A percentile compares a stretch with the other conserved stretches of the same genome.
Conservation (phyloP, 2,113 vertebrate genomes). For the Todiramphus saurophagus region DNA sequence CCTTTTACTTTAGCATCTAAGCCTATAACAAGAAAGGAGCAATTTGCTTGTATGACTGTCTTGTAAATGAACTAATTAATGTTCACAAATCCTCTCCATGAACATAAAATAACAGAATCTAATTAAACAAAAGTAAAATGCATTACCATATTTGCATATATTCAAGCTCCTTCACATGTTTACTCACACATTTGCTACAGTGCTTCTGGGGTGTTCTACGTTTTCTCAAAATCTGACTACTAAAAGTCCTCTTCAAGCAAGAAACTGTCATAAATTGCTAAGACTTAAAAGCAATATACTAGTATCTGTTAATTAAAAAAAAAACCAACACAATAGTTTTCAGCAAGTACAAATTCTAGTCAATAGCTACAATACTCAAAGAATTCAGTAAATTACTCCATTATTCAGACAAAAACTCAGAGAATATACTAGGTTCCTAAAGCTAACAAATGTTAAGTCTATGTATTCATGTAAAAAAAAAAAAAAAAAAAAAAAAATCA, state of each 20-base stretch:
- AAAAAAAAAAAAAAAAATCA: neutral
- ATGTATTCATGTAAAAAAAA: neutral
- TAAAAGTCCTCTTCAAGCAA: neutral
- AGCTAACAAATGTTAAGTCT: neutral
- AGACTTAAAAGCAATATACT: neutral
- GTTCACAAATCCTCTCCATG: neutral
- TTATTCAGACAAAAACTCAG: neutral
- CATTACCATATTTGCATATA: neutral
- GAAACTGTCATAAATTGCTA: neutral
- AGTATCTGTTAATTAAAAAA: neutral
- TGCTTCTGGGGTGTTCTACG: neutral
- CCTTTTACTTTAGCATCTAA: neutral
- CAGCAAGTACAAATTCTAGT: neutral
- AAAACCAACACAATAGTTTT: neutral
- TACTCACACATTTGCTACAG: neutral
- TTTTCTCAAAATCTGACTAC: neutral
- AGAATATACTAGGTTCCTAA: neutral
- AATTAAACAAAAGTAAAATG: neutral
- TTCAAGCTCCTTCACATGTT: neutral
- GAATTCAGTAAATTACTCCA: neutral
- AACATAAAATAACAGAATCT: neutral
- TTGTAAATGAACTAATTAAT: neutral
- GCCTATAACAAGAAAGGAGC: neutral
- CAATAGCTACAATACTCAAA: neutral
- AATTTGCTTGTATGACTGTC: neutral